These are phyloP conservation scores for Cheilosia soror DNA, from an alignment of 2,888 invertebrate genomes.

Conservation along the genomic window DNA sequence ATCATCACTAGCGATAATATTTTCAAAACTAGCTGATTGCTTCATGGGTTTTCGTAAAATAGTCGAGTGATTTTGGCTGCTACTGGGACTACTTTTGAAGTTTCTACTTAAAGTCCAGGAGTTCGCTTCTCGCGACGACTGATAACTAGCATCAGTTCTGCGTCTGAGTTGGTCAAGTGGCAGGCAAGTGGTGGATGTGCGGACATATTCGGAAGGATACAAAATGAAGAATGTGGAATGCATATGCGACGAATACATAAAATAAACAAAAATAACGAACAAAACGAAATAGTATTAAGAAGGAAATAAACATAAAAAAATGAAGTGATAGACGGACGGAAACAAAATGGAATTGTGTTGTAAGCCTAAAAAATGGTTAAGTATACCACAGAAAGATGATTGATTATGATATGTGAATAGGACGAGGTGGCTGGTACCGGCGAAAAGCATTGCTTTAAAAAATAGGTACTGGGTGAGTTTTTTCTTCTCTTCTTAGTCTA, in stretches of 20 bases:
- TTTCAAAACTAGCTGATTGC: slow-evolving; percentile 77
- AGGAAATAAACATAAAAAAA: slow-evolving; percentile 18
- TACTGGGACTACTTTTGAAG: slow-evolving; percentile 82
- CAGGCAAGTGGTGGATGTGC: slow-evolving; percentile 80
- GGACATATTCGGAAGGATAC: slow-evolving; percentile 16
- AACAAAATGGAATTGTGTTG: slow-evolving; percentile 64
- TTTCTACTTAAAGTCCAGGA: slow-evolving; percentile 82
- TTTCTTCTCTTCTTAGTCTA: too few relatives aligned
- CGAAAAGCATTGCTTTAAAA: too few relatives aligned
- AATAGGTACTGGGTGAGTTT: too few relatives aligned
- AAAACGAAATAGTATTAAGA: slow-evolving; percentile 22
- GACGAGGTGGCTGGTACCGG: too few relatives aligned
- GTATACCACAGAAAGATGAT: not conserved
- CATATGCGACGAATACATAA: slow-evolving; percentile 46
- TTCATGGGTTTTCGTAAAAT: slow-evolving; percentile 74
- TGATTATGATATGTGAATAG: not conserved
- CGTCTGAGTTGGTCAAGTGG: slow-evolving; percentile 74
- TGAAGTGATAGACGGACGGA: slow-evolving; percentile 13
- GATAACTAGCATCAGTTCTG: slow-evolving; percentile 80
- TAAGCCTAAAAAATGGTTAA: not conserved
- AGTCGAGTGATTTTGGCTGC: slow-evolving; percentile 78
- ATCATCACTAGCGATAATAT: slow-evolving; percentile 81
- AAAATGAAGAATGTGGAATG: slow-evolving; percentile 52
- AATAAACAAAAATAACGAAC: slow-evolving; percentile 44
- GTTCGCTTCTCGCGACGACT: slow-evolving; percentile 80